Percentiles rank a stretch among this genome's conserved stretches.
These are phyloP conservation scores for Uropetala carovei DNA, from an alignment of 2,888 invertebrate genomes.

Conservation along the genomic window DNA sequence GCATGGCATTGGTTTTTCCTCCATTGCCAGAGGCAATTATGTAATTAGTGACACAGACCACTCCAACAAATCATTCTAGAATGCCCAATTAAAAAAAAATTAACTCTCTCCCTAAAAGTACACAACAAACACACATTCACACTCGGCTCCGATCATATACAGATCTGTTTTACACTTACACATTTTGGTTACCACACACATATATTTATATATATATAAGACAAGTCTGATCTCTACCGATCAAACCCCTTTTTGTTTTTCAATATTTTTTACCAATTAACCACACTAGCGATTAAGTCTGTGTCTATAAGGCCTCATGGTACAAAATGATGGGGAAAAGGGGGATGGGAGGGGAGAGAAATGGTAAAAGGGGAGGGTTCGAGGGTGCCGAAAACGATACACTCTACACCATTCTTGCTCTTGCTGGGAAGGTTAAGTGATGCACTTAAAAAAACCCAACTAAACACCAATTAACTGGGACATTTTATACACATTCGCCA, in stretches of 20 bases:
- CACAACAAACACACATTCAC: slow-evolving; percentile 61
- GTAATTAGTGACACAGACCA: slow-evolving; percentile 62
- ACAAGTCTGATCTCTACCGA: slow-evolving; percentile 55
- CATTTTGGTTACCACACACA: slow-evolving; percentile 51
- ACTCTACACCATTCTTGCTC: slow-evolving; percentile 44
- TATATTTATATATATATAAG: slow-evolving; percentile 9
- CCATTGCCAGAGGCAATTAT: slow-evolving; percentile 63
- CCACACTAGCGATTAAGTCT: slow-evolving; percentile 60
- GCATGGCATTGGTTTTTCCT: slow-evolving; percentile 58
- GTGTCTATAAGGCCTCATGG: slow-evolving; percentile 64
- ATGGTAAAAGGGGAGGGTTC: background rate
- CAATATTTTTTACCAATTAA: slow-evolving; percentile 50
- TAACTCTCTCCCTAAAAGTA: slow-evolving; percentile 54
- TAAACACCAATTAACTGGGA: slow-evolving; percentile 56
- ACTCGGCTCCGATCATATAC: slow-evolving; percentile 58
- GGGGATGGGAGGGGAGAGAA: background rate
- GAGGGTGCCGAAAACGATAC: slow-evolving; percentile 44
- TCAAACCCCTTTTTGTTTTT: slow-evolving; percentile 46
- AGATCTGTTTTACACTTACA: slow-evolving; percentile 56
- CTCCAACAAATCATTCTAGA: slow-evolving; percentile 62
- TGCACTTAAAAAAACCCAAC: slow-evolving; percentile 49
- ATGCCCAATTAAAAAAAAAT: slow-evolving; percentile 60
- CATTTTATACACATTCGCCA: slow-evolving; percentile 43
- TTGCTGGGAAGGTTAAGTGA: slow-evolving; percentile 60
- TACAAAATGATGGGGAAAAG: slow-evolving; percentile 43